Evolutionary conservation across 64 coral and sea anemone genomes (phyloP), one percentile per base, ranked within the genome.

Genomic region (Hydrozoanthus tunicans): DNA sequence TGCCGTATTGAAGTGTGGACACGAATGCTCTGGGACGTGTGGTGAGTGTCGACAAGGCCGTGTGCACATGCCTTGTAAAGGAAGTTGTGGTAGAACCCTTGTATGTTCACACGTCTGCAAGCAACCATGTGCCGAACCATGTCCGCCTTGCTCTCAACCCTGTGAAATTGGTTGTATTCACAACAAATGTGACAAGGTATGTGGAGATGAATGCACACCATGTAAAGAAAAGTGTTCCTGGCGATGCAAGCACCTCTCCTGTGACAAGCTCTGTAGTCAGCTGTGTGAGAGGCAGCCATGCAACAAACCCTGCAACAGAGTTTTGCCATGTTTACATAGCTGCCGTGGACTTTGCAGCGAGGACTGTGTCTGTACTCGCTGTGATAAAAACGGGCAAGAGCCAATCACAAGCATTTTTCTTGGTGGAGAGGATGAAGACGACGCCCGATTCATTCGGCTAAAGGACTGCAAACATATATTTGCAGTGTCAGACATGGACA

Each of bases 381-480:
- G 91, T 27, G 70, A 86, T 60, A 93, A 61, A 66, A 93, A 93
- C 13, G 13, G 51, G 14, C 8, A 27, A 23, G 63, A 93, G 62
- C 68, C 64, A 6, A 85, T 93, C 51, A 93, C 81, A 13, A 60
- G 5, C 54, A 68, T 93, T 20, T 86, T 86, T 27, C 83, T 93
- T 79, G 91, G 91, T 78, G 86, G 13, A 59, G 76, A 93, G 62
- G 93, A 91, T 12, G 93, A 98, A 76, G 25, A 81, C 56, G 77
- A 73, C 63, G 89, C 91, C 0, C 81, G 86, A 3, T 98, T 98
- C 13, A 91, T 98, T 26, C 24, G 13, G n/a, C 89, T 98, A 7
- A 64, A 86, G 20, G 96, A 95, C 73, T 98, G 96, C 81, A 78
- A 60, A 69, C 93, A 98, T 27, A 95, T 98, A 6, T 98, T 98